Evolutionary conservation across 1,140 invertebrate genomes (phyloP).

Genomic region (Drosophila nigromelanica): DNA sequence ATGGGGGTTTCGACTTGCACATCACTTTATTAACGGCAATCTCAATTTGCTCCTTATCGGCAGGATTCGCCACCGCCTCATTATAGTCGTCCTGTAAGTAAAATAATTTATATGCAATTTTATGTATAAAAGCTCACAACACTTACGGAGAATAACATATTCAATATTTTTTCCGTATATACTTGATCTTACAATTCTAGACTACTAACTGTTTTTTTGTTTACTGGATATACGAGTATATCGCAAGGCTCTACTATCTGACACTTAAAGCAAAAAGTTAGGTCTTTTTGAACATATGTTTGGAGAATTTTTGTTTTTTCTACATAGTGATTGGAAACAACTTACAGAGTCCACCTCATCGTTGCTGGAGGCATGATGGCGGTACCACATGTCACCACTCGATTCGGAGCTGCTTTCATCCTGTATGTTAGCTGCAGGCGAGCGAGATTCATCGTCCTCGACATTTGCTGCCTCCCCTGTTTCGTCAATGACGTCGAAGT

Average conservation of each 20-base stretch:
- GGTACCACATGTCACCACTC: conserved; percentile 17
- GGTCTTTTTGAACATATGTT: not conserved
- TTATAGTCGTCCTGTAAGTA: conserved; percentile 9
- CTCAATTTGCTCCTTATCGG: conserved; percentile 32
- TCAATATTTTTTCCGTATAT: not conserved
- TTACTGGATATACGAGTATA: not conserved
- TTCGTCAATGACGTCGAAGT: not conserved
- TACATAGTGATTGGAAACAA: not conserved
- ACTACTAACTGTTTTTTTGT: not conserved
- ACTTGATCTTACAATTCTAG: not conserved
- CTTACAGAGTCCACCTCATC: conserved; percentile 32
- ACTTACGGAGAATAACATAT: conserved; percentile 8
- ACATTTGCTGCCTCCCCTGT: conserved; percentile 1
- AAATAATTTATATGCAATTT: not conserved
- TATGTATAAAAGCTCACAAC: not conserved
- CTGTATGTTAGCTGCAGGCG: not conserved
- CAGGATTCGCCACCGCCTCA: conserved; percentile 20
- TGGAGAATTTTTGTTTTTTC: not conserved
- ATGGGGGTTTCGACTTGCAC: conserved; percentile 63
- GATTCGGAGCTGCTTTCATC: conserved; percentile 26
- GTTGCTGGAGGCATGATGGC: conserved; percentile 30
- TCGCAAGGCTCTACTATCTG: not conserved
- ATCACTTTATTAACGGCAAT: conserved; percentile 47
- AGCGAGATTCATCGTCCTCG: not conserved
- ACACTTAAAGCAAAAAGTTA: not conserved